Base-by-base conservation (phyloP, 2,888 invertebrate species). In the Lutraria lutraria region DNA sequence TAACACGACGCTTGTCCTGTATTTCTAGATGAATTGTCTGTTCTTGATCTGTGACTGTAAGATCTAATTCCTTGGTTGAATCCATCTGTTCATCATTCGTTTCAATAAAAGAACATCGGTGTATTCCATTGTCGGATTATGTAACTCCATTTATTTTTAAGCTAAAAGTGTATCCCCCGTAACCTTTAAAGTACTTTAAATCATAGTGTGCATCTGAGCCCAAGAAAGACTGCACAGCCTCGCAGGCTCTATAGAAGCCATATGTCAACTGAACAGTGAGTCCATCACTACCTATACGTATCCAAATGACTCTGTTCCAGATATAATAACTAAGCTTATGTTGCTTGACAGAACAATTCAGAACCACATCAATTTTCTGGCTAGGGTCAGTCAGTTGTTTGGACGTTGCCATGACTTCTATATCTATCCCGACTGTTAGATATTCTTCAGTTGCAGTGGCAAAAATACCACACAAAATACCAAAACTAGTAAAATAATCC, bases 1-100 rank as follows among this genome's bases (percentile, higher is more conserved):
- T 29, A 12, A 81, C n/a, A n/a, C n/a, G n/a, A 56, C 19, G 25
- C 0, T 81, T 54, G 13, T 54, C 19, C 29, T 81, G 53, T n/a
- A 81, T 19, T 81, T 81, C 81, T 31, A 81, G 19, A 2, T 54
- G 21, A 29, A 81, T 56, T 16, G 15, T 29, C 16, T 81, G 53
- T 54, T 56, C 81, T 12, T n/a, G 81, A 56, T 56, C 56, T 25
- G 56, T 56, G 25, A 81, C 81, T 21, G 81, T 81, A 13, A 81
- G 52, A 15, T 0, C 21, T 19, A 81, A 25, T 13, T 81, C 81
- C 52, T 81, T 56, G 54, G n/a, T n/a, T n/a, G 54, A 81, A 81
- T 81, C 81, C 6, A 81, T 29, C 0, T 56, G 25, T 54, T n/a
- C n/a, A n/a, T 53, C 13, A 16, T 29, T 54, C 25, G 21, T 53